Evolutionary conservation across 2,797 vertebrate genomes (phyloP).

Genomic region (Gambusia yucatana): DNA sequence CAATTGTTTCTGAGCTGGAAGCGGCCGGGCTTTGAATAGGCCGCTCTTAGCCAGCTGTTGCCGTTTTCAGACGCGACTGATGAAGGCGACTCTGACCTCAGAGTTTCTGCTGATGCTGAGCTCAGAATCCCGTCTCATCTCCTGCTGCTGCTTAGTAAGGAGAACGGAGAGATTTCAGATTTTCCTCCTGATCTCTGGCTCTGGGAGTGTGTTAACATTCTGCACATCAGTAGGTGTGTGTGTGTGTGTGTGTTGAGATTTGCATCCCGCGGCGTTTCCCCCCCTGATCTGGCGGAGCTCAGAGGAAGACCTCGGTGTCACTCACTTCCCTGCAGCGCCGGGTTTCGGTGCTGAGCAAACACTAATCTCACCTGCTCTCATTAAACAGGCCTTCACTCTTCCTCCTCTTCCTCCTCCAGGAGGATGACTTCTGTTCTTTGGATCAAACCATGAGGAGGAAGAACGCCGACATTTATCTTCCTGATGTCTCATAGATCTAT

Average conservation of each 20-base stretch:
- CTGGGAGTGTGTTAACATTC: slow-evolving; percentile 15
- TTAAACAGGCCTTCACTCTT: slow-evolving; percentile 55
- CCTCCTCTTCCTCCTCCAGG: not conserved
- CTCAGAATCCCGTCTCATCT: slow-evolving; percentile 13
- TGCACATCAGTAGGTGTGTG: slow-evolving; percentile 3
- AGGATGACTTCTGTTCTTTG: slow-evolving; percentile 28
- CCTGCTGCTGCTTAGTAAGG: slow-evolving; percentile 47
- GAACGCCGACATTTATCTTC: not conserved
- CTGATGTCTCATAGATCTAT: not conserved
- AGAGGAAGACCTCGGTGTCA: slow-evolving; percentile 53
- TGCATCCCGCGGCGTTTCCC: slow-evolving; percentile 43
- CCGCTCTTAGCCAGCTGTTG: slow-evolving; percentile 20
- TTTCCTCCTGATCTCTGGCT: slow-evolving; percentile 41
- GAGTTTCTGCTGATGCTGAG: slow-evolving; percentile 11
- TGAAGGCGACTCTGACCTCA: not conserved
- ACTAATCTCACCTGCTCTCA: slow-evolving; percentile 60
- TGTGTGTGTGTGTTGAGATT: slow-evolving; percentile 19
- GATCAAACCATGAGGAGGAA: slow-evolving; percentile 28
- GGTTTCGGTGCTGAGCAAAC: slow-evolving; percentile 66
- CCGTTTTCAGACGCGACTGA: slow-evolving; percentile 27
- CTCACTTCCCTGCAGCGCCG: slow-evolving; percentile 34
- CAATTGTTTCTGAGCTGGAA: slow-evolving; percentile 31
- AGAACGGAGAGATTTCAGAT: slow-evolving; percentile 33
- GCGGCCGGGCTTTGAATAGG: not conserved
- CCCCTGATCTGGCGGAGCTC: slow-evolving; percentile 58